Percentiles rank a stretch among this genome's conserved stretches.
Evolutionary conservation across 1,140 invertebrate species (phyloP).

Genomic region (Dysdera silvatica): DNA sequence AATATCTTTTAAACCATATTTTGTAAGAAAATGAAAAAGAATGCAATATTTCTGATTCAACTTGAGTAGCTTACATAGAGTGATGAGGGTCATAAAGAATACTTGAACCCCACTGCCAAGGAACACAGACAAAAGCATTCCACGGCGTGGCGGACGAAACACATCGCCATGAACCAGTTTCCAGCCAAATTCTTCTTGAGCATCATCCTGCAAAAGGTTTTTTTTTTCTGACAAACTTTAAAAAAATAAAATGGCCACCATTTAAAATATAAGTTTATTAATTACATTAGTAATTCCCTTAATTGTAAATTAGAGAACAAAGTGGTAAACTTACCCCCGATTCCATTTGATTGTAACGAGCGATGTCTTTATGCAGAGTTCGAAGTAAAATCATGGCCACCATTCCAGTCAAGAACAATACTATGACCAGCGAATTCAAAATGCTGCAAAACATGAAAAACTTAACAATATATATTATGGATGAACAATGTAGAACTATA

Average conservation of each 20-base stretch:
- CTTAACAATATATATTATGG: constrained; percentile 7
- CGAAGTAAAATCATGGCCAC: constrained; percentile 97
- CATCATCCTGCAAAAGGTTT: constrained; percentile 64
- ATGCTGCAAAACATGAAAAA: constrained; percentile 42
- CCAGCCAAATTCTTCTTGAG: constrained; percentile 98
- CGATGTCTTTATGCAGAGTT: constrained; percentile 97
- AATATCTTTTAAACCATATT: too few species aligned
- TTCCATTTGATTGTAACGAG: constrained; percentile 86
- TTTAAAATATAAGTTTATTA: too few species aligned
- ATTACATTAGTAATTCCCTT: too few species aligned
- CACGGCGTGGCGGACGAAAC: constrained; percentile 88
- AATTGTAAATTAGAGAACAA: background rate
- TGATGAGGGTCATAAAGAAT: constrained; percentile 55
- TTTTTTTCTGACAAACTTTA: too few species aligned
- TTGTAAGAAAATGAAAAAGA: background rate
- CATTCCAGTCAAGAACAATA: constrained; percentile 81
- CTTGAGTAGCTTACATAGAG: constrained; percentile 49
- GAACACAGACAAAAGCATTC: constrained; percentile 91
- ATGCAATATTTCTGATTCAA: constrained; percentile 6
- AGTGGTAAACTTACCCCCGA: constrained; percentile 44
- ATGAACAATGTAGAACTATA: constrained; percentile 12
- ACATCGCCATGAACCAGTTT: constrained; percentile 95
- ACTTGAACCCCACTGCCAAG: constrained; percentile 93
- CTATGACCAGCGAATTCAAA: constrained; percentile 55
- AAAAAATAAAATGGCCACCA: too few species aligned